These are phyloP conservation scores for Orchestia grillus DNA, from an alignment of 1,140 invertebrate species.

Conservation along the genomic window DNA sequence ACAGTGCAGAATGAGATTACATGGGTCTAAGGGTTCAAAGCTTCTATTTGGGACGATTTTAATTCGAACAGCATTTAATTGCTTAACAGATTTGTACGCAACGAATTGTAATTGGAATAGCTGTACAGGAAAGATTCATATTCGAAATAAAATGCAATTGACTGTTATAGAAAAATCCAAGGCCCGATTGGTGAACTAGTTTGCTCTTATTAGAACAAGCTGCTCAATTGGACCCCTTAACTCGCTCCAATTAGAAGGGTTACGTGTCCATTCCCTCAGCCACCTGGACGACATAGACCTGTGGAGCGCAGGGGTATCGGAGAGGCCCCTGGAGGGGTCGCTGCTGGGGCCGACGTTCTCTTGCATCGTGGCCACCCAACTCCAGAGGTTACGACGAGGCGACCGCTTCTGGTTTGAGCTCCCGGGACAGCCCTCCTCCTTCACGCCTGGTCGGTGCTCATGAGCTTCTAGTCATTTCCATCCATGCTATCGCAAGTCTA, in stretches of 20 bases:
- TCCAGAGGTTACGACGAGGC: slow-evolving; percentile 88
- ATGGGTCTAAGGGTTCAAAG: no score
- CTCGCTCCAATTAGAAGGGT: neutral
- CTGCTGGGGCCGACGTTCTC: slow-evolving; percentile 96
- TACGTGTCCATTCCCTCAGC: slow-evolving; percentile 71
- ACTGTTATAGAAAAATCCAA: no score
- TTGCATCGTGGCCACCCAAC: slow-evolving; percentile 96
- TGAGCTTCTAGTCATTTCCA: neutral
- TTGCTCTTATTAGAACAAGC: no score
- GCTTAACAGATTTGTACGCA: no score
- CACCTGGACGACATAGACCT: slow-evolving; percentile 90
- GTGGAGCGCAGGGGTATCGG: slow-evolving; percentile 93
- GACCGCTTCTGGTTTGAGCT: slow-evolving; percentile 98
- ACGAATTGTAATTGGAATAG: no score
- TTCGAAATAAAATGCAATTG: no score
- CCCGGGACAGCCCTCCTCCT: slow-evolving; percentile 90
- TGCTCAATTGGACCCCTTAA: no score
- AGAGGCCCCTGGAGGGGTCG: slow-evolving; percentile 85
- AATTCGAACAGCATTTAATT: no score
- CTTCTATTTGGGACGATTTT: no score
- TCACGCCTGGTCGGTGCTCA: slow-evolving; percentile 78
- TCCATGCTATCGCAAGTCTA: neutral
- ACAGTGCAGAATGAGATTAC: no score
- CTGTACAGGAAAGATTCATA: no score
- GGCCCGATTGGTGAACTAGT: no score